Percentiles rank a stretch among this genome's conserved stretches.
phyloP scores from a whole-genome alignment of 1,140 invertebrate species.

The Drosophila miranda region DNA sequence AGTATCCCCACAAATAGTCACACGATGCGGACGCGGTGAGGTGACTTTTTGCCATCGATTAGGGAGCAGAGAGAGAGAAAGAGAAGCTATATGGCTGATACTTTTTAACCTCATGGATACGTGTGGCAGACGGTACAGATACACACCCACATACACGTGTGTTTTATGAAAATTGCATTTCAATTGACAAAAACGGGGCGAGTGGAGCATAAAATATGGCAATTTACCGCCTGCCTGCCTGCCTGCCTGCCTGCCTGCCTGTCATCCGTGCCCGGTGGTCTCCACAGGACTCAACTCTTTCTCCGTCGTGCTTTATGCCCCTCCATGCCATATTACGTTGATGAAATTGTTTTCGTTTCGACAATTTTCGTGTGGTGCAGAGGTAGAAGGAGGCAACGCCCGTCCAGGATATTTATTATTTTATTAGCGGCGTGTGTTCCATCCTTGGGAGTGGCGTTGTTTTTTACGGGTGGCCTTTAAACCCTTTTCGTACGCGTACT shows the following conservation, averaged over 20 bases:
- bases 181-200: constrained; percentile 66
- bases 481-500: constrained; percentile 43
- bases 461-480: constrained; percentile 43
- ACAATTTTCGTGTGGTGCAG: constrained; percentile 49
- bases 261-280: constrained; percentile 1
- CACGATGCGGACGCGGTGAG: constrained; percentile 13
- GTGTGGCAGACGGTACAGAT: constrained; percentile 14
- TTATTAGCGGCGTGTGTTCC: constrained; percentile 75
- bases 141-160: constrained; percentile 43
- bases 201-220: constrained; percentile 72
- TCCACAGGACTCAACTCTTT: constrained; percentile 45
- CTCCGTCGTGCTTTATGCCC: constrained; percentile 52
- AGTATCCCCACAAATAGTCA: constrained; percentile 16
- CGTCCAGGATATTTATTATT: constrained; percentile 76
- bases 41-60: constrained; percentile 41
- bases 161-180: constrained; percentile 80
- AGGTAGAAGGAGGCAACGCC: constrained; percentile 20
- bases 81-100: constrained; percentile 35
- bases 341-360: constrained; percentile 77
- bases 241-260: background rate
- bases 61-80: constrained; percentile 1
- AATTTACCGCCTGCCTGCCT: constrained; percentile 43
- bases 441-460: constrained; percentile 62
- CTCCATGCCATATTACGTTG: constrained; percentile 50
- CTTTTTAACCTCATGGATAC: constrained; percentile 50